Conservation (phyloP, 1,140 invertebrate species). For the Meloidogyne exigua region DNA sequence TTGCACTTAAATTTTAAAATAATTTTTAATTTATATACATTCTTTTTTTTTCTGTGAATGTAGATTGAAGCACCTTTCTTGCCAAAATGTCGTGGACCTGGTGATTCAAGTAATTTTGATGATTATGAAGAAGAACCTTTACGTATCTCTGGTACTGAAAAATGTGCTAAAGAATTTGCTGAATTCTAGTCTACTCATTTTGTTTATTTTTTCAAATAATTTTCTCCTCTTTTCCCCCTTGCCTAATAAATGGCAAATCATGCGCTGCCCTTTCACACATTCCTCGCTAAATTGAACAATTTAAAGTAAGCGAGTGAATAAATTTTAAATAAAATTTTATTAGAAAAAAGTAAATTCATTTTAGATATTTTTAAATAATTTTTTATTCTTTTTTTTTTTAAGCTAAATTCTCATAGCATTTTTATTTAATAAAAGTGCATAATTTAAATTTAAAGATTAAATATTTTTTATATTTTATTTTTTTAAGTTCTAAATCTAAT, state of each 20-base stretch:
- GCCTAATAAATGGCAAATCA: neutral
- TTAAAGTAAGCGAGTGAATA: neutral
- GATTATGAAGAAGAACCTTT: constrained; percentile 96
- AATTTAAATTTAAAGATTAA: no score
- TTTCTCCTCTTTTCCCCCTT: neutral
- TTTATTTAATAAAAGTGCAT: no score
- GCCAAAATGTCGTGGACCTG: constrained; percentile 89
- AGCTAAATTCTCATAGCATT: no score
- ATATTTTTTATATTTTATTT: no score
- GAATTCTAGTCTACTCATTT: constrained; percentile 72
- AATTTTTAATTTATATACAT: no score
- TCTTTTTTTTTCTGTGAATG: constrained; percentile 13
- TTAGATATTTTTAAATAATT: neutral
- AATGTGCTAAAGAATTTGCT: constrained; percentile 95
- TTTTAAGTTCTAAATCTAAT: no score
- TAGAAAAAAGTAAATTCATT: neutral
- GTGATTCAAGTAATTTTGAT: constrained; percentile 96
- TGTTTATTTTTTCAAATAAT: neutral
- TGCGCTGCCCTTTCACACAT: neutral
- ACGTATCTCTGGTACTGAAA: constrained; percentile 92
- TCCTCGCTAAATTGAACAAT: neutral
- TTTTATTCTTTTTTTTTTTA: neutral
- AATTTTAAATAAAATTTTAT: neutral
- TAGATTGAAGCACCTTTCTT: constrained; percentile 90
- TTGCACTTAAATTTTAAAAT: no score